These are phyloP conservation scores for Ceratosolen solmsi DNA, from an alignment of 1,140 invertebrate genomes.

Conservation along the genomic window DNA sequence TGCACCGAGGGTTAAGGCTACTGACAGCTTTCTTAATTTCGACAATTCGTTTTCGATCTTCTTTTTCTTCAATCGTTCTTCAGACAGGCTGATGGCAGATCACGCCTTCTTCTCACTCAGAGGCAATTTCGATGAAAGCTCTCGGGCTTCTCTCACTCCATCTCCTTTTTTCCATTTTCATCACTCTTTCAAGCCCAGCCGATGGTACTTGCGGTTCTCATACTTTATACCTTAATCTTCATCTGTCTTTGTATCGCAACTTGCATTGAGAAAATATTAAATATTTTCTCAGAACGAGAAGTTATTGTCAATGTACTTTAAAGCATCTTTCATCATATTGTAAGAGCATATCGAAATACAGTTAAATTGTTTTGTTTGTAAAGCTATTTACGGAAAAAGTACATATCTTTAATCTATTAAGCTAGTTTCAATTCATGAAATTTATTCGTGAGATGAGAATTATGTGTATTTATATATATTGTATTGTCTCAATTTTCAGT, in stretches of 20 bases:
- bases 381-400: too few relatives aligned
- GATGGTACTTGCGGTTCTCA: background rate
- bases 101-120: slow-evolving; percentile 1
- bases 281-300: slow-evolving; percentile 17
- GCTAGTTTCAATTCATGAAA: too few relatives aligned
- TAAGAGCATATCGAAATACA: too few relatives aligned
- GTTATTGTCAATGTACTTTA: too few relatives aligned
- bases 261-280: background rate
- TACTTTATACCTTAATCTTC: background rate
- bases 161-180: slow-evolving; percentile 19
- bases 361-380: too few relatives aligned
- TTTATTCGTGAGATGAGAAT: too few relatives aligned
- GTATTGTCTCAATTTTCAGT: too few relatives aligned
- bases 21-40: slow-evolving; percentile 56
- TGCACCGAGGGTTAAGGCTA: slow-evolving; percentile 15
- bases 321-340: too few relatives aligned
- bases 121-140: slow-evolving; percentile 50
- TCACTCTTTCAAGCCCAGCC: background rate
- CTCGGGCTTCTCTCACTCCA: background rate
- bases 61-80: slow-evolving; percentile 41
- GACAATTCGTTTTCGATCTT: slow-evolving; percentile 45
- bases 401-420: too few relatives aligned
- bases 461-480: too few relatives aligned
- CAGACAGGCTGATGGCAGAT: slow-evolving; percentile 10
- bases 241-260: background rate